A percentile compares a stretch with the other conserved stretches of the same genome.
Evolutionary conservation across 2,888 invertebrate genomes (phyloP).

Genomic region (Cheilosia soror): DNA sequence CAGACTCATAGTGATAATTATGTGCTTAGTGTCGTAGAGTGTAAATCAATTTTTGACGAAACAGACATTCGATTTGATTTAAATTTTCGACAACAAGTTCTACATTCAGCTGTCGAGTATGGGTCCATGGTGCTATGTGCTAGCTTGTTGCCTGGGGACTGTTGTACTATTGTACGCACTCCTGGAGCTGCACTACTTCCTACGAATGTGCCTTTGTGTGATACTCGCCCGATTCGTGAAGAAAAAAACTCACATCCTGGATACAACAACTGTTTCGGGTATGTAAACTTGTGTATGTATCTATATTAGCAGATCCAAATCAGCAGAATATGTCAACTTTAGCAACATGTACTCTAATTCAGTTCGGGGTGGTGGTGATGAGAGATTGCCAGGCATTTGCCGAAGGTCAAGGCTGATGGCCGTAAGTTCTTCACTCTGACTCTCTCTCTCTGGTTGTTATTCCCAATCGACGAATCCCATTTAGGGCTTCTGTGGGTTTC

Average conservation of each 20-base stretch:
- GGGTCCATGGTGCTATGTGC: conserved; percentile 79
- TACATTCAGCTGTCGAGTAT: conserved; percentile 39
- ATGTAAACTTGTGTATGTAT: conserved; percentile 79
- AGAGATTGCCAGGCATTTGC: neutral
- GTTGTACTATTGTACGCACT: conserved; percentile 86
- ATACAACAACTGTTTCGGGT: conserved; percentile 89
- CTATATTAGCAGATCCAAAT: too few relatives aligned
- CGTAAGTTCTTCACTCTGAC: conserved; percentile 5
- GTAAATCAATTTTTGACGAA: conserved; percentile 24
- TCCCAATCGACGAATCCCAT: conserved; percentile 6
- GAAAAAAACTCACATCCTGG: conserved; percentile 87
- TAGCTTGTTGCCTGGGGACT: conserved; percentile 79
- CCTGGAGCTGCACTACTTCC: conserved; percentile 90
- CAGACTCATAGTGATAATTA: conserved; percentile 9
- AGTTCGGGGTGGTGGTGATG: neutral
- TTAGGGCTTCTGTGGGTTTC: conserved; percentile 41
- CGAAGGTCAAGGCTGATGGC: conserved; percentile 52
- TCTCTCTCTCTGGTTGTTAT: neutral
- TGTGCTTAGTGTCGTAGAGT: conserved; percentile 21
- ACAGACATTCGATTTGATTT: conserved; percentile 20
- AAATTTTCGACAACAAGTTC: neutral
- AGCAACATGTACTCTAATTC: too few relatives aligned
- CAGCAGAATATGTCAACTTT: too few relatives aligned
- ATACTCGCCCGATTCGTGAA: conserved; percentile 87
- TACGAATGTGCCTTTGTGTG: conserved; percentile 88